These are phyloP conservation scores for Callimorpha dominula DNA, from an alignment of 2,888 invertebrate genomes.

Conservation along the genomic window DNA sequence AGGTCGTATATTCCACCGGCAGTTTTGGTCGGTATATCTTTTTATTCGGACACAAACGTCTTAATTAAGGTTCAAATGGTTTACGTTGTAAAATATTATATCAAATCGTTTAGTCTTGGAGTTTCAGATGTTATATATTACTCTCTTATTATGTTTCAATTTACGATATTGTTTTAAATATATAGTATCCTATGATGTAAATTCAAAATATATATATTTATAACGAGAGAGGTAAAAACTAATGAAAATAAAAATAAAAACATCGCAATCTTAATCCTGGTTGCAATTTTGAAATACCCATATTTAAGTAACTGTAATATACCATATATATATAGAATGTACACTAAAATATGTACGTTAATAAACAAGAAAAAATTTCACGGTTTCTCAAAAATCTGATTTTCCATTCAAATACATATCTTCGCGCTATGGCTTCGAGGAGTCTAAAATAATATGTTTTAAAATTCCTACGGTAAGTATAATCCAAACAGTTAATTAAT, in stretches of 20 bases:
- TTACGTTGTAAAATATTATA: conserved; percentile 68
- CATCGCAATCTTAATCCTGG: too few relatives aligned
- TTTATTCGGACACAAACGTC: conserved; percentile 70
- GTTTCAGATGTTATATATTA: conserved; percentile 50
- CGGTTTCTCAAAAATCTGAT: too few relatives aligned
- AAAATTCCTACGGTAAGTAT: too few relatives aligned
- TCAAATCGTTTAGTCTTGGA: conserved; percentile 55
- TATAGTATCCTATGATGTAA: conserved; percentile 56
- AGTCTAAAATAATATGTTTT: too few relatives aligned
- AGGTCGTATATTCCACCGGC: conserved; percentile 72
- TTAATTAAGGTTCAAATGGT: conserved; percentile 79
- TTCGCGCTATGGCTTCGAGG: too few relatives aligned
- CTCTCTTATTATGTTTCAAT: conserved; percentile 50
- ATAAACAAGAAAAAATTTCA: too few relatives aligned
- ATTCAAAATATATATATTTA: neutral
- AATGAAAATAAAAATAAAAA: neutral
- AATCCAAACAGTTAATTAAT: neutral
- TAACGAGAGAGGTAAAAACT: neutral
- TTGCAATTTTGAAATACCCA: too few relatives aligned
- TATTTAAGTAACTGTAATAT: too few relatives aligned
- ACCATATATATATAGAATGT: too few relatives aligned
- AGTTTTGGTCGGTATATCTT: conserved; percentile 65
- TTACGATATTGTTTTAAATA: conserved; percentile 34
- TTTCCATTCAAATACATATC: too few relatives aligned
- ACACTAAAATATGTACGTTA: too few relatives aligned